Evolutionary conservation across 2,113 vertebrate genomes (phyloP), one percentile per base, ranked within the genome.

Genomic region (Albula glossodonta): DNA sequence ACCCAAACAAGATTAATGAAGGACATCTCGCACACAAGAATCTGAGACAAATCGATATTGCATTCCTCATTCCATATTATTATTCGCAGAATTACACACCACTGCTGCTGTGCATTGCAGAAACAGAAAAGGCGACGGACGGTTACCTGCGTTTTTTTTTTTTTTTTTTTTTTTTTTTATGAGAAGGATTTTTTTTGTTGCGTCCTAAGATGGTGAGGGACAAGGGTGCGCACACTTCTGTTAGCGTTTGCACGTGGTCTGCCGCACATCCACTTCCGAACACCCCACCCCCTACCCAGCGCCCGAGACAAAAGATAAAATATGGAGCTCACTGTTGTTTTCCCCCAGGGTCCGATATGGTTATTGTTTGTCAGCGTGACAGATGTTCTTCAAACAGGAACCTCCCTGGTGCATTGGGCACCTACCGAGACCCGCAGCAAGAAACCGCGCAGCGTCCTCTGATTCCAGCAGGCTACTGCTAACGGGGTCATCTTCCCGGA

Each of bases 321-420:
- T 90, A 93, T 93, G 93, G 93, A 92, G 92, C 90, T 87, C 87
- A 89, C 92, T 90, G 92, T 92, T 92, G 91, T 87, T 88, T 91
- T 91, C 91, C 93, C 92, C 87, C 79, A 92, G 91, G 93, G 92
- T 90, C 89, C 86, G 3, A 78, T 90, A 92, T 91, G 91, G 92
- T 93, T 94, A 94, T 95, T 95, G 92, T 94, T 94, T 95, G 93
- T 93, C 92, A 92, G 94, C 94, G 92, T 95, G 94, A 95, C 95
- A 96, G 95, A 96, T 96, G 95, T 95, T 96, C 94, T 94, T 95
- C 94, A 94, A 95, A 95, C 91, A 93, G 93, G 83, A 92, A 87
- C 91, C 92, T 94, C 93, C 93, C 93, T 88, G 88, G 93, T 93
- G 93, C 90, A 91, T 88, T 95, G 92, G 93, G 92, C 93, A 92